Percentiles rank a stretch among this genome's conserved stretches.
Evolutionary conservation across 2,113 vertebrate species (phyloP).

Genomic region (Sula dactylatra): DNA sequence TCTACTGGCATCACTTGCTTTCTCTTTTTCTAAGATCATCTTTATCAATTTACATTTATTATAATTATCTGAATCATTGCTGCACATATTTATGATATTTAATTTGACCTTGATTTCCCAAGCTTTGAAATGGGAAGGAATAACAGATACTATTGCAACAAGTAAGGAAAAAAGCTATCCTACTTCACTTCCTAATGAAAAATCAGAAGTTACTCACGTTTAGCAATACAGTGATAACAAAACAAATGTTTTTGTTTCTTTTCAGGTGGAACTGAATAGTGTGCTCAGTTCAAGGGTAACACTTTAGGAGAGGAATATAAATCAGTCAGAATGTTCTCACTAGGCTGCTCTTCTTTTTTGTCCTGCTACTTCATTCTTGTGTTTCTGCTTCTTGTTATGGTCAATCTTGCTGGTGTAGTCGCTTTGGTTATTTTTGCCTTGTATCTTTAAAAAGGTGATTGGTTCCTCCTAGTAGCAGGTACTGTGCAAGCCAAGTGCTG

Average conservation of each 20-base stretch:
- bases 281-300: background rate
- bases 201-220: background rate
- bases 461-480: background rate
- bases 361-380: background rate
- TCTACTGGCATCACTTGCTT: background rate
- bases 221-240: background rate
- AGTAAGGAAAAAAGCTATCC: background rate
- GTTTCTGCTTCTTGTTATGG: background rate
- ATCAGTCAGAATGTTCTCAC: constrained; percentile 33
- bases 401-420: background rate
- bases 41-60: background rate
- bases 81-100: background rate
- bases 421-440: background rate
- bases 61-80: background rate
- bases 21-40: background rate
- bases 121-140: background rate
- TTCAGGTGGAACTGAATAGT: background rate
- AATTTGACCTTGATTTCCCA: background rate
- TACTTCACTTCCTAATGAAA: background rate
- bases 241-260: background rate
- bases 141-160: background rate
- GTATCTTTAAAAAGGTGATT: background rate
- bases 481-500: background rate
- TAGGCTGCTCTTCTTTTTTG: background rate
- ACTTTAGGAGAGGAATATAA: constrained; percentile 29